These are phyloP conservation scores for Drosophila eohydei DNA, from an alignment of 2,888 invertebrate species.

Conservation along the genomic window DNA sequence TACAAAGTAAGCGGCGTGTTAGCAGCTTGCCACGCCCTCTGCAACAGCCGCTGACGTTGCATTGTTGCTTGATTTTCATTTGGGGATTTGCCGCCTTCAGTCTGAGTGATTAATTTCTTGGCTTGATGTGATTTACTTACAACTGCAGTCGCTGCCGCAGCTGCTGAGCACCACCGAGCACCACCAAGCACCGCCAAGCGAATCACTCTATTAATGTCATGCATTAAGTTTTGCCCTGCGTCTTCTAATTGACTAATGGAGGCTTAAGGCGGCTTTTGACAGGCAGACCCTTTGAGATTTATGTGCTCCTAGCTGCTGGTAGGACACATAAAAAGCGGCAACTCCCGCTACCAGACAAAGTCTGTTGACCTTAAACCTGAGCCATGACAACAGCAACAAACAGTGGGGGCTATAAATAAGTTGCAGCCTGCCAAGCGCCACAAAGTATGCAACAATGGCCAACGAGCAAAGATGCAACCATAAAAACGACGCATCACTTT, in stretches of 20 bases:
- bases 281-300: conserved; percentile 40
- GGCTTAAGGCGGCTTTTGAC: conserved; percentile 59
- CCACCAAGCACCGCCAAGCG: background rate
- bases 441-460: conserved; percentile 30
- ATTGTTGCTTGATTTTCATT: conserved; percentile 72
- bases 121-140: conserved; percentile 76
- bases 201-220: conserved; percentile 50
- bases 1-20: conserved; percentile 74
- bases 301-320: conserved; percentile 18
- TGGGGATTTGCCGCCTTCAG: conserved; percentile 61
- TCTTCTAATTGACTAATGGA: conserved; percentile 70
- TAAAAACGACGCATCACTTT: conserved; percentile 28
- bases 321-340: conserved; percentile 8
- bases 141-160: conserved; percentile 27
- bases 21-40: conserved; percentile 51
- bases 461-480: conserved; percentile 27
- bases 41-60: conserved; percentile 28
- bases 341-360: conserved; percentile 26
- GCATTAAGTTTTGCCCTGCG: conserved; percentile 57
- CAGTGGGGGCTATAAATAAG: conserved; percentile 49
- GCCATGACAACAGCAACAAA: conserved; percentile 25
- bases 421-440: conserved; percentile 30
- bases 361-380: conserved; percentile 61
- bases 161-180: conserved; percentile 7
- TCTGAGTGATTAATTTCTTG: conserved; percentile 77